A percentile compares a stretch with the other conserved stretches of the same genome.
Conservation (phyloP, 2,113 vertebrate genomes). For the Dunckerocampus dactyliophorus region DNA sequence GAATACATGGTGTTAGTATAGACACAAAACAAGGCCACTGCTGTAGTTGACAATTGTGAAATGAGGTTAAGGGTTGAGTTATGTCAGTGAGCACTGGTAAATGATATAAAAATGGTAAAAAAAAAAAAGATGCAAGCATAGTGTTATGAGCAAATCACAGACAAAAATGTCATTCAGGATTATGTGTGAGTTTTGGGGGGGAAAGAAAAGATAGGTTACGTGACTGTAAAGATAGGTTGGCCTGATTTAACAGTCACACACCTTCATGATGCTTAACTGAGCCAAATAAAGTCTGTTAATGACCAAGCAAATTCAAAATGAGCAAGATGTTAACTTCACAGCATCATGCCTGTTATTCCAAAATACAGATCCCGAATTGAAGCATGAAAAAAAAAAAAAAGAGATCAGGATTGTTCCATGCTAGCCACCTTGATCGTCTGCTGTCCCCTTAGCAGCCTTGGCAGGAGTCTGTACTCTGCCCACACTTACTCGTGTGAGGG, state of each 20-base stretch:
- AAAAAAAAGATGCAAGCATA: neutral
- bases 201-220: neutral
- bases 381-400: constrained; percentile 18
- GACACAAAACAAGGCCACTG: constrained; percentile 37
- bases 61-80: constrained; percentile 29
- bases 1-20: constrained; percentile 55
- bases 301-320: constrained; percentile 9
- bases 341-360: constrained; percentile 50
- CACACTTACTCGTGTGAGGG: constrained; percentile 80
- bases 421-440: constrained; percentile 82
- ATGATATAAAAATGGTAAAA: neutral
- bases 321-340: constrained; percentile 23
- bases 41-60: constrained; percentile 21
- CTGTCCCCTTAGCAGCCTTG: constrained; percentile 76
- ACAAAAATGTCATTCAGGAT: constrained; percentile 1
- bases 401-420: constrained; percentile 49
- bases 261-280: constrained; percentile 9
- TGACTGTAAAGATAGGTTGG: constrained; percentile 5
- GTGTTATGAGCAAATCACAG: constrained; percentile 10
- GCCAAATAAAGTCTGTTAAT: constrained; percentile 5
- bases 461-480: constrained; percentile 70
- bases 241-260: neutral
- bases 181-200: neutral
- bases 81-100: constrained; percentile 6
- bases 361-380: constrained; percentile 23